Evolutionary conservation across 2,113 vertebrate genomes (phyloP).

Genomic region (Colaptes auratus): DNA sequence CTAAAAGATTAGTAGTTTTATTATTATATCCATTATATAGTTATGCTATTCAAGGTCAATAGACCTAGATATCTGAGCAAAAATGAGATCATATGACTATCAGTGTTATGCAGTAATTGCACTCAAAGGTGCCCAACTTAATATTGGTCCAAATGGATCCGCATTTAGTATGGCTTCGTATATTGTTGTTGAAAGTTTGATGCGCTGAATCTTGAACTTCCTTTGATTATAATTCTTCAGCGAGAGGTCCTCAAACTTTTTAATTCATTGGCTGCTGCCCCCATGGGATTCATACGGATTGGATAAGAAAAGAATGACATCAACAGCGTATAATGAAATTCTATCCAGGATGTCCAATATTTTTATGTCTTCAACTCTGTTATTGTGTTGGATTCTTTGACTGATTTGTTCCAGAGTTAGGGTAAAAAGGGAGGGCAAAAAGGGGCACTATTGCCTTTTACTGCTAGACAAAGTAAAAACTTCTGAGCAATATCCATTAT

Average conservation of each 20-base stretch:
- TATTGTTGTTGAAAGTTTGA: slow-evolving; percentile 19
- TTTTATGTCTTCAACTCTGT: slow-evolving; percentile 50
- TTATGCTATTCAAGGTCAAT: slow-evolving; percentile 42
- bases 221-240: slow-evolving; percentile 51
- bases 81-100: slow-evolving; percentile 45
- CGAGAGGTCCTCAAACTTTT: slow-evolving; percentile 52
- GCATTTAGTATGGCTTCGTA: slow-evolving; percentile 33
- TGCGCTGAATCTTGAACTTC: slow-evolving; percentile 19
- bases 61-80: slow-evolving; percentile 18
- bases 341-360: slow-evolving; percentile 36
- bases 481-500: slow-evolving; percentile 58
- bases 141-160: slow-evolving; percentile 60
- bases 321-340: slow-evolving; percentile 42
- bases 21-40: slow-evolving; percentile 58
- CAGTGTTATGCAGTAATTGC: background rate
- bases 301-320: slow-evolving; percentile 64
- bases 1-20: slow-evolving; percentile 25
- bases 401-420: slow-evolving; percentile 58
- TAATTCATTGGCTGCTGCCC: slow-evolving; percentile 48
- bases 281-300: slow-evolving; percentile 54
- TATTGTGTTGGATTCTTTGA: slow-evolving; percentile 66
- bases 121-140: slow-evolving; percentile 18
- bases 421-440: slow-evolving; percentile 64
- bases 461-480: slow-evolving; percentile 56
- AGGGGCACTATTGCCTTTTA: slow-evolving; percentile 52